These are phyloP conservation scores for Hirundo rustica DNA, from an alignment of 2,797 vertebrate species.

Conservation along the genomic window DNA sequence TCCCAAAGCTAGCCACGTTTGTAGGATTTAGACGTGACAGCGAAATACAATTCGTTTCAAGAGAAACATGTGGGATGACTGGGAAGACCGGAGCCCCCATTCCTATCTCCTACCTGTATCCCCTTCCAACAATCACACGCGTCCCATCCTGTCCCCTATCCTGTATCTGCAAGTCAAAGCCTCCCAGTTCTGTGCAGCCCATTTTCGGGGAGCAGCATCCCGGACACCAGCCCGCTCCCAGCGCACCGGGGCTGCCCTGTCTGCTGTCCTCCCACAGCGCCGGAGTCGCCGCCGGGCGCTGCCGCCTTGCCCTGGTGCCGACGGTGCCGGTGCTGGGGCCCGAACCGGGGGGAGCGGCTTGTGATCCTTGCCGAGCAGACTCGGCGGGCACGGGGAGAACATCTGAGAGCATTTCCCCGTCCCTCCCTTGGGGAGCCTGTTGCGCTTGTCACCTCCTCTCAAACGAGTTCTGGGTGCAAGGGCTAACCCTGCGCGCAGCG, in stretches of 20 bases:
- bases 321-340: neutral
- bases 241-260: accelerated
- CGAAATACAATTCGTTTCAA: neutral
- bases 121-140: neutral
- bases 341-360: neutral
- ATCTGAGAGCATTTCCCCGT: neutral
- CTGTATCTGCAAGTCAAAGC: neutral
- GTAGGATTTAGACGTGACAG: neutral
- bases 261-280: neutral
- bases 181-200: accelerated
- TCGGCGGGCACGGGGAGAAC: neutral
- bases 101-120: neutral
- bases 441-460: neutral
- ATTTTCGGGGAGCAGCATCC: neutral
- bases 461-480: neutral
- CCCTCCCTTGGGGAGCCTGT: neutral
- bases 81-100: neutral
- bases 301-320: neutral
- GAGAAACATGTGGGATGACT: neutral
- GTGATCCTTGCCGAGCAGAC: neutral
- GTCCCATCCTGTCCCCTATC: neutral
- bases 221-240: neutral
- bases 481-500: neutral
- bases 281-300: neutral
- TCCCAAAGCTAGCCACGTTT: neutral